These are phyloP conservation scores for Calameuta filiformis DNA, from an alignment of 2,888 invertebrate species.

Conservation along the genomic window DNA sequence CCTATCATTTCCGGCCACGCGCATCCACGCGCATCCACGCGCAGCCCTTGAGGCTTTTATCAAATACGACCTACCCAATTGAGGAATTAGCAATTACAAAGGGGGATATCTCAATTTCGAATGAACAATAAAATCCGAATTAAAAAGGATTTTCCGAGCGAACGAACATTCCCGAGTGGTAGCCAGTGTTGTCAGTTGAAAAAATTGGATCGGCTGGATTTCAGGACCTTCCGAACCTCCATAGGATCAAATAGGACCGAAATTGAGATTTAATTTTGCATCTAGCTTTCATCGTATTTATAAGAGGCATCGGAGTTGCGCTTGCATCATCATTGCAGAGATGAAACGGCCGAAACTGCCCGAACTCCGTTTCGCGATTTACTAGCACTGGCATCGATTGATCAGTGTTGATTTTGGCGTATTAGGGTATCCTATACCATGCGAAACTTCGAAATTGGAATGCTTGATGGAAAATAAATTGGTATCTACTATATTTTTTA, in stretches of 20 bases:
- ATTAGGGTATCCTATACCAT: no score
- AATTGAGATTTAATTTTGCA: slow-evolving; percentile 8
- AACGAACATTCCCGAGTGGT: background rate
- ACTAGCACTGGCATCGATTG: no score
- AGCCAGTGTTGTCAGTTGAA: background rate
- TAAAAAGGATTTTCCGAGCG: slow-evolving; percentile 7
- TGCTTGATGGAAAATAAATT: no score
- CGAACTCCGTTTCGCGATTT: no score
- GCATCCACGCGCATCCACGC: no score
- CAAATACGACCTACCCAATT: background rate
- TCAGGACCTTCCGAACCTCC: background rate
- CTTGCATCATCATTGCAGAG: no score
- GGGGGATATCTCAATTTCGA: slow-evolving; percentile 2
- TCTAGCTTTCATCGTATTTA: background rate
- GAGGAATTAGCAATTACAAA: background rate
- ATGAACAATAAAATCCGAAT: background rate
- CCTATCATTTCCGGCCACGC: no score
- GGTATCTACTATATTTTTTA: no score
- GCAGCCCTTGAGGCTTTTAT: no score
- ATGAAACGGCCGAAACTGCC: no score
- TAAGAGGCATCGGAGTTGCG: background rate
- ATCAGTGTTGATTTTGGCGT: no score
- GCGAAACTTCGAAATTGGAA: no score
- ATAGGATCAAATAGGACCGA: slow-evolving; percentile 7
- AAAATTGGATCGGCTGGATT: background rate